Percentiles rank a stretch among this genome's conserved stretches.
Evolutionary conservation across 2,113 vertebrate genomes (phyloP).

Genomic region (Hemichromis elongatus): DNA sequence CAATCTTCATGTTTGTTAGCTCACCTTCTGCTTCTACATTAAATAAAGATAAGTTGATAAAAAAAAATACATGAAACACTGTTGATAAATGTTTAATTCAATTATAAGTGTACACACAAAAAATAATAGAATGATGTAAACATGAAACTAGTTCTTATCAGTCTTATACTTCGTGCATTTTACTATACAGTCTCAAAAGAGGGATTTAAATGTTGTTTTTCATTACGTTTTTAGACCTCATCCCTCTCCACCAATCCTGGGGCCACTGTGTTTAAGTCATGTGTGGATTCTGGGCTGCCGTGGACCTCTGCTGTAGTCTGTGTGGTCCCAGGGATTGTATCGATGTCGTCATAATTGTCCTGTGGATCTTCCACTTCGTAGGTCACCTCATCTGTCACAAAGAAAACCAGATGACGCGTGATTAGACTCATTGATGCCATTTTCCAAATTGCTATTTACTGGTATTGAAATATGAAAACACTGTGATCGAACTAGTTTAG

Average conservation of each 20-base stretch:
- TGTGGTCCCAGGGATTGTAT: background rate
- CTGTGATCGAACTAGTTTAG: background rate
- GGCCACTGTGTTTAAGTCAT: background rate
- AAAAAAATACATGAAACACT: background rate
- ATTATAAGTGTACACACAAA: background rate
- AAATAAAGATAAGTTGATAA: background rate
- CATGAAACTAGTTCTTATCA: background rate
- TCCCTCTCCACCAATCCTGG: background rate
- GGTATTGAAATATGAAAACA: background rate
- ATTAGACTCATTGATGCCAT: background rate
- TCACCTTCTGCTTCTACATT: background rate
- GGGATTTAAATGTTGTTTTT: background rate
- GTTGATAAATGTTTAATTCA: background rate
- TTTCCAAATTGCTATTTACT: background rate
- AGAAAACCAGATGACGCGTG: background rate
- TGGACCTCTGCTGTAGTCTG: conserved; percentile 33
- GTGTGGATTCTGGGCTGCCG: background rate
- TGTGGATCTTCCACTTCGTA: conserved; percentile 33
- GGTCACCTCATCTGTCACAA: conserved; percentile 11
- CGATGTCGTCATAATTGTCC: conserved; percentile 59
- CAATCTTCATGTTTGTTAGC: background rate
- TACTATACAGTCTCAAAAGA: background rate
- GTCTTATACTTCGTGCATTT: background rate
- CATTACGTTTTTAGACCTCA: background rate
- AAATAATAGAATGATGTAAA: background rate